Evolutionary conservation across 2,888 invertebrate species (phyloP).

Genomic region (Rhamnusium bicolor): DNA sequence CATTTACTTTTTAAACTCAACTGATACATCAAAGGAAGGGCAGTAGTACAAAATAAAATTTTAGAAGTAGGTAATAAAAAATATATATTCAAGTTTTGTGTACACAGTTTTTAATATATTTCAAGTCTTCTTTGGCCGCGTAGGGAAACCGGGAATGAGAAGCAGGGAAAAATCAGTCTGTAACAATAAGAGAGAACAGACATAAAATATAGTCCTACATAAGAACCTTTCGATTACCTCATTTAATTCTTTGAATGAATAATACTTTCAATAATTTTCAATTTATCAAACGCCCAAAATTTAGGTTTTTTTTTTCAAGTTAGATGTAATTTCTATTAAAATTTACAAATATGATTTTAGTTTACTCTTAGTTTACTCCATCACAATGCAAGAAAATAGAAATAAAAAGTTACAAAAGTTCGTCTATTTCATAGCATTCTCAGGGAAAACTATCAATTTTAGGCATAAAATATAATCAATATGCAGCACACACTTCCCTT

Average conservation of each 20-base stretch:
- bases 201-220: neutral
- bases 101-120: slow-evolving; percentile 19
- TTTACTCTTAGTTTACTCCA: too few species aligned
- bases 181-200: slow-evolving; percentile 50
- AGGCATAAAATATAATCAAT: too few species aligned
- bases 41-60: slow-evolving; percentile 15
- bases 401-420: too few species aligned
- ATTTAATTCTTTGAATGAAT: neutral
- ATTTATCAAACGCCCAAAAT: too few species aligned
- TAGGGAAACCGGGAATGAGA: slow-evolving; percentile 27
- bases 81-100: slow-evolving; percentile 15
- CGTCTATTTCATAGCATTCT: too few species aligned
- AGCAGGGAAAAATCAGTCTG: slow-evolving; percentile 41
- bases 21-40: slow-evolving; percentile 5
- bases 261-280: too few species aligned
- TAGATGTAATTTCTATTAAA: too few species aligned
- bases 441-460: too few species aligned
- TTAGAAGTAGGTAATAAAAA: slow-evolving; percentile 17
- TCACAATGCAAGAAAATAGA: too few species aligned
- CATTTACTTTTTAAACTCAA: slow-evolving; percentile 50
- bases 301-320: too few species aligned
- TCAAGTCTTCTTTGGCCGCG: slow-evolving; percentile 35
- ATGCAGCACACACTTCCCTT: too few species aligned
- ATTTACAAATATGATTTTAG: too few species aligned
- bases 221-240: slow-evolving; percentile 1